Evolutionary conservation across 2,888 invertebrate genomes (phyloP).

Genomic region (Hyles lineata): DNA sequence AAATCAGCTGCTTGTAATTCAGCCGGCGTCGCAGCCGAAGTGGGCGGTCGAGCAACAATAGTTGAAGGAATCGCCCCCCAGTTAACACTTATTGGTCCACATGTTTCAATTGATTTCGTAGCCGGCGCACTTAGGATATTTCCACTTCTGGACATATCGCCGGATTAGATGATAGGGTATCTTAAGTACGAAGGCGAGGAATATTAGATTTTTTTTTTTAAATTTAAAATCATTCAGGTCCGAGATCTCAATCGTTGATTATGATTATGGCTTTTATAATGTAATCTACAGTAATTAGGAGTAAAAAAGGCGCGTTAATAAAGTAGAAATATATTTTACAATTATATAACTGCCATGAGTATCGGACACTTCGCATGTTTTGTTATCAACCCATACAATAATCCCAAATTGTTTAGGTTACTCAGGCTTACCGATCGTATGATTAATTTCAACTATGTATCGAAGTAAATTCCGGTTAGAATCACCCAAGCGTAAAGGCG

Average conservation of each 20-base stretch:
- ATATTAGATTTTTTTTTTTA: neutral
- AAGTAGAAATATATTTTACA: no score
- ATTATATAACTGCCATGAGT: neutral
- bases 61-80: slow-evolving; percentile 67
- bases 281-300: no score
- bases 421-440: slow-evolving; percentile 8
- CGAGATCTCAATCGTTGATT: no score
- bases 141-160: slow-evolving; percentile 3
- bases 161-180: neutral
- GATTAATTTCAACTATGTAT: slow-evolving; percentile 33
- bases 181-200: neutral
- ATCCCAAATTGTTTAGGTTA: slow-evolving; percentile 5
- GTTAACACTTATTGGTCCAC: slow-evolving; percentile 77
- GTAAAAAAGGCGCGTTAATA: no score
- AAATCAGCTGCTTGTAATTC: slow-evolving; percentile 65
- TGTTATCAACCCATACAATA: neutral
- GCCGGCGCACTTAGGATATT: slow-evolving; percentile 39
- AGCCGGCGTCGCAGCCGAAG: slow-evolving; percentile 58
- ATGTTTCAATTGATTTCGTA: slow-evolving; percentile 74
- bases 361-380: neutral
- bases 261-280: no score
- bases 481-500: slow-evolving; percentile 5
- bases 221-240: neutral
- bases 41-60: slow-evolving; percentile 69
- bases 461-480: slow-evolving; percentile 11